phyloP scores from a whole-genome alignment of 2,888 invertebrate genomes.

The Buathra laborator region DNA sequence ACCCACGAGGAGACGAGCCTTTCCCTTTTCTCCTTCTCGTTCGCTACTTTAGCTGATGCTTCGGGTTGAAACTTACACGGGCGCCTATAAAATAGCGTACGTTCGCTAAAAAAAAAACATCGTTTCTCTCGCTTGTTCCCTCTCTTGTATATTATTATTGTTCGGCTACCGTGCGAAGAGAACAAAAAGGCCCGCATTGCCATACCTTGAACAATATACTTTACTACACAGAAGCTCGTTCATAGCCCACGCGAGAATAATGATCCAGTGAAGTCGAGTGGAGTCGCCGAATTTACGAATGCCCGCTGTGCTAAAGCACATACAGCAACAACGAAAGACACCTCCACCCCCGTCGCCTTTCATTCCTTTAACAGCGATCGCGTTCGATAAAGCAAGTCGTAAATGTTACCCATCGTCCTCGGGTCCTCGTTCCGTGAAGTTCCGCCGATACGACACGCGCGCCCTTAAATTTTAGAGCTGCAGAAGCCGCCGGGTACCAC shows the following conservation, averaged over 20 bases:
- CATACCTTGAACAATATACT: constrained; percentile 21
- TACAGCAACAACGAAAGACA: neutral
- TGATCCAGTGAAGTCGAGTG: constrained; percentile 33
- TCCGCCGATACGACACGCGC: neutral
- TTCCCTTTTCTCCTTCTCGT: neutral
- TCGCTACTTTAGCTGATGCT: neutral
- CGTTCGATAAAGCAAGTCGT: constrained; percentile 56
- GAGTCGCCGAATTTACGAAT: constrained; percentile 58
- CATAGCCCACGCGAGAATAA: constrained; percentile 56
- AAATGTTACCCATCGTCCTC: constrained; percentile 22
- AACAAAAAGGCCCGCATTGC: constrained; percentile 14
- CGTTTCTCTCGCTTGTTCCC: constrained; percentile 6
- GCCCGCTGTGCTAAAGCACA: neutral
- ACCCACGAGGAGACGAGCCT: constrained; percentile 50
- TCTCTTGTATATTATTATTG: constrained; percentile 42
- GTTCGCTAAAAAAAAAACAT: constrained; percentile 34
- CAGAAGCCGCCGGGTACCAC: neutral
- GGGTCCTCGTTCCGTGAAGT: neutral
- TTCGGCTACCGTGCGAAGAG: constrained; percentile 42
- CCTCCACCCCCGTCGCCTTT: neutral
- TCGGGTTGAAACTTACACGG: constrained; percentile 42
- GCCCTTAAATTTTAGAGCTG: constrained; percentile 25
- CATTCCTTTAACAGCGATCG: constrained; percentile 48
- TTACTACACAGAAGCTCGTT: constrained; percentile 47
- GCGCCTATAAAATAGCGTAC: constrained; percentile 17